Conservation (phyloP, 1,140 invertebrate genomes). For the Zelostemma sp. region DNA sequence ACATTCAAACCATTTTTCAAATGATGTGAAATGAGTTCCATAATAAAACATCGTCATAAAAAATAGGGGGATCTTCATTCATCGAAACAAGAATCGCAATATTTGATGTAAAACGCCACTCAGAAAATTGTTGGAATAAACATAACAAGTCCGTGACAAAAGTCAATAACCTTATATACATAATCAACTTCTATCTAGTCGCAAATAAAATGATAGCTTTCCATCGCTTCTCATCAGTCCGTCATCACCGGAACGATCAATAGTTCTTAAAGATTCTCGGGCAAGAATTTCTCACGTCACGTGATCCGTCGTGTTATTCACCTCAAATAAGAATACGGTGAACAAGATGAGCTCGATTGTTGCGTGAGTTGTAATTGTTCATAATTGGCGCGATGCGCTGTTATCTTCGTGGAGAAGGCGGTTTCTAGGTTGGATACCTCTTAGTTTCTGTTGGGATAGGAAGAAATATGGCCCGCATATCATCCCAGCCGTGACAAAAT, state of each 20-base stretch:
- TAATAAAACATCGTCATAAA: too few species aligned
- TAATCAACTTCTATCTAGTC: not conserved
- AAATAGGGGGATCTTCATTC: too few species aligned
- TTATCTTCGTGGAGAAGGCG: slow-evolving; percentile 55
- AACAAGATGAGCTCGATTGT: slow-evolving; percentile 40
- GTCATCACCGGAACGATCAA: slow-evolving; percentile 9
- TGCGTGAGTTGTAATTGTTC: slow-evolving; percentile 54
- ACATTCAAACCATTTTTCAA: too few species aligned
- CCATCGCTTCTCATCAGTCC: slow-evolving; percentile 9
- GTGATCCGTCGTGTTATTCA: slow-evolving; percentile 28
- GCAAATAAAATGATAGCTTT: slow-evolving; percentile 1
- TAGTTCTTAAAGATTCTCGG: slow-evolving; percentile 12
- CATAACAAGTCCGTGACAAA: not conserved
- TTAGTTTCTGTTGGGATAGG: slow-evolving; percentile 55
- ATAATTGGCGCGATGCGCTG: slow-evolving; percentile 50
- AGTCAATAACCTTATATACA: not conserved
- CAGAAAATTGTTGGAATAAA: too few species aligned
- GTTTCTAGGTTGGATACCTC: slow-evolving; percentile 66
- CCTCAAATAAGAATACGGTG: slow-evolving; percentile 32
- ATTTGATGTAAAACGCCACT: too few species aligned
- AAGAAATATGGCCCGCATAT: slow-evolving; percentile 58
- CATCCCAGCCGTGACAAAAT: slow-evolving; percentile 63
- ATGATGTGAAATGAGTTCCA: too few species aligned
- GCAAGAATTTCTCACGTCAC: slow-evolving; percentile 15
- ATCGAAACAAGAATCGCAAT: too few species aligned